Conservation (phyloP, 2,113 vertebrate genomes). For the Eupsittula cactorum region DNA sequence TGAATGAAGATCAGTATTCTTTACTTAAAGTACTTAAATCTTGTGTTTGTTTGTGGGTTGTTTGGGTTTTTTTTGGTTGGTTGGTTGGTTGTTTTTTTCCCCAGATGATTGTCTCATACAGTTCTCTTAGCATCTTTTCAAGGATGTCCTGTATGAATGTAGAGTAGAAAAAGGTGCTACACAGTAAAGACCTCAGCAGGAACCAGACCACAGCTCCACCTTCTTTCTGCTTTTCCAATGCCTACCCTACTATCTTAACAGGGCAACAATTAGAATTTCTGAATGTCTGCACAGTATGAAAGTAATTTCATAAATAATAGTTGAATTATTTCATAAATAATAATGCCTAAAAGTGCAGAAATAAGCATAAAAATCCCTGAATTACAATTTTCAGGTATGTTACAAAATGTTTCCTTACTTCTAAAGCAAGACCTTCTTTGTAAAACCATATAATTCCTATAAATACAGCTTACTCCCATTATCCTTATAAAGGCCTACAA, state of each 20-base stretch:
- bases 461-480: background rate
- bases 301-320: background rate
- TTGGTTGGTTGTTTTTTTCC: fast-evolving
- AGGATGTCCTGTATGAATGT: background rate
- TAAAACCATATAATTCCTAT: background rate
- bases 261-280: background rate
- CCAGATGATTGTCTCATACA: background rate
- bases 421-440: background rate
- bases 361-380: background rate
- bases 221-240: background rate
- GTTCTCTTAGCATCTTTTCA: background rate
- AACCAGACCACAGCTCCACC: background rate
- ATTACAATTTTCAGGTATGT: background rate
- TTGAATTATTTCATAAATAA: background rate
- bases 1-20: background rate
- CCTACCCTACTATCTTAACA: background rate
- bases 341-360: background rate
- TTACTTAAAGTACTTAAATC: background rate
- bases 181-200: background rate
- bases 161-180: background rate
- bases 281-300: background rate
- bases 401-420: background rate
- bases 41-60: background rate
- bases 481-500: background rate
- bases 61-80: background rate